Evolutionary conservation across 2,888 invertebrate species (phyloP), one percentile per base, ranked within the genome.

Genomic region (Heliconius ismenius): DNA sequence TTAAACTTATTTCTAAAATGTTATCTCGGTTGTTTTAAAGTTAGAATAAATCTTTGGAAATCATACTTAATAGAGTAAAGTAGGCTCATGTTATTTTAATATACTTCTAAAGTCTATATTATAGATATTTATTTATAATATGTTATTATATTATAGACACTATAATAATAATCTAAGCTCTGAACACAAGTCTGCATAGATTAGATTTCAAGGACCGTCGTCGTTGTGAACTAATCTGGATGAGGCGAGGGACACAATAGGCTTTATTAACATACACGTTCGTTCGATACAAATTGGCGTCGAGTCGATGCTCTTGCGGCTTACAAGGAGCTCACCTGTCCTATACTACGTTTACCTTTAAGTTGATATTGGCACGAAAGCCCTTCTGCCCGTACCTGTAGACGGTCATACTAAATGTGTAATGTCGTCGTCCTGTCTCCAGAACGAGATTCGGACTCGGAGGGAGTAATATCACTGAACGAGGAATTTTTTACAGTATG

Each of bases 221-320:
- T 1, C 32, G 32, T 81, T 82, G 81, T 78, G 82, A 83, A 82
- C 86, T 92, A 91, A 92, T 91, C 91, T 88, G 83, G 83, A 83
- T 83, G 85, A 84, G 84, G 84, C 86, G 81, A 81, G 83, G 82
- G 82, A 79, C 84, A 92, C 92, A 93, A 93, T 91, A 88, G 92
- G 90, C 91, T 91, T 90, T 92, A 92, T 91, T 91, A 92, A 86
- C 90, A 90, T 92, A 90, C 89, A 89, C 86, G 85, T 85, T 83
- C 85, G 86, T 83, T 83, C 88, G 87, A 89, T 89, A 90, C 90
- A 91, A 92, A 92, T 92, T 90, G 90, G 83, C 88, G 86, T 89
- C 89, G 90, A 90, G 87, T 86, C 85, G 86, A 85, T 85, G 84
- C 83, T 82, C 84, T 84, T 84, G 85, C 81, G 83, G 81, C 79